These are phyloP conservation scores for Tupiocoris notatus DNA, from an alignment of 2,888 invertebrate genomes.

Conservation along the genomic window DNA sequence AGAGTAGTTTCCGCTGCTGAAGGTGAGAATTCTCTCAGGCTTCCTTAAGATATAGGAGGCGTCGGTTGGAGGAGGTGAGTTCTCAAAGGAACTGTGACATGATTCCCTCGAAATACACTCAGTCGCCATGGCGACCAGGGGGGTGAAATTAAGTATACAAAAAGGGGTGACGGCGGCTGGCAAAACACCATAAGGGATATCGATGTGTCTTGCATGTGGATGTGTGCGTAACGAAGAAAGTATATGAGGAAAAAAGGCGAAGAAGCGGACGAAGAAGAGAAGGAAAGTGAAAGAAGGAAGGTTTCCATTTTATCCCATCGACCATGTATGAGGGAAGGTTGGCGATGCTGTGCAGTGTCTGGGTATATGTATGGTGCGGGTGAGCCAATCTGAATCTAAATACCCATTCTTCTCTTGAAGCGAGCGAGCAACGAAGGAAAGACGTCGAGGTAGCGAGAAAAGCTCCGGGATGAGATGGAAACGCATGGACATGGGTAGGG, in stretches of 20 bases:
- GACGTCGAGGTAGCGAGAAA: neutral
- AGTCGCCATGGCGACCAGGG: constrained; percentile 28
- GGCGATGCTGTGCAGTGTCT: neutral
- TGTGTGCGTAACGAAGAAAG: constrained; percentile 1
- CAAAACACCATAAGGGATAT: constrained; percentile 36
- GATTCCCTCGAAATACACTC: constrained; percentile 33
- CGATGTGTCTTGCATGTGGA: constrained; percentile 12
- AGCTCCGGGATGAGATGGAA: constrained; percentile 5
- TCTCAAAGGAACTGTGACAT: constrained; percentile 24
- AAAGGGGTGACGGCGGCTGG: constrained; percentile 26
- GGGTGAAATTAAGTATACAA: constrained; percentile 37
- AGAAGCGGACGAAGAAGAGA: constrained; percentile 9
- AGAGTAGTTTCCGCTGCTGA: neutral
- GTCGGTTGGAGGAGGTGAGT: constrained; percentile 3
- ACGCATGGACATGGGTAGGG: neutral
- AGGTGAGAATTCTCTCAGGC: neutral
- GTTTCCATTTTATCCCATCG: constrained; percentile 39
- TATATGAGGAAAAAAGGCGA: constrained; percentile 12
- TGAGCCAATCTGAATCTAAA: constrained; percentile 37
- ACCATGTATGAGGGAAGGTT: constrained; percentile 29
- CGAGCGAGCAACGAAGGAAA: neutral
- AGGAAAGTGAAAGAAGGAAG: neutral
- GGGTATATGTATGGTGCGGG: neutral
- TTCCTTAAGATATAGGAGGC: neutral
- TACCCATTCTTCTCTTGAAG: constrained; percentile 36